Evolutionary conservation across 2,797 vertebrate genomes (phyloP).

Genomic region (Enoplosus armatus): DNA sequence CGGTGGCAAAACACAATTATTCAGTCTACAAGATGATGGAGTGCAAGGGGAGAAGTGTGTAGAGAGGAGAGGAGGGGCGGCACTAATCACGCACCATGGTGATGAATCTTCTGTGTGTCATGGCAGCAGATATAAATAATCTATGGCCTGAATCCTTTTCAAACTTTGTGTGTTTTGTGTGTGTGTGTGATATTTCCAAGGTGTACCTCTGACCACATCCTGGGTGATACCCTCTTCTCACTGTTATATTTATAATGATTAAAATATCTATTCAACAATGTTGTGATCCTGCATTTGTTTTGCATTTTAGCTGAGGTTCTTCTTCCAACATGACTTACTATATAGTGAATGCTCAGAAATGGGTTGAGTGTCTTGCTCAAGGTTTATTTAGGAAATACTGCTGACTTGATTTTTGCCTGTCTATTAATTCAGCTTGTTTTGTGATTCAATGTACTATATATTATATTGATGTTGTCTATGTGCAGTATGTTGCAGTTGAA

Average conservation of each 20-base stretch:
- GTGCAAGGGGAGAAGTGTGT: slow-evolving; percentile 53
- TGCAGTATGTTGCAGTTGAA: neutral
- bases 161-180: slow-evolving; percentile 26
- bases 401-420: neutral
- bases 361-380: neutral
- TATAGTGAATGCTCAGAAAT: neutral
- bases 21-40: slow-evolving; percentile 72
- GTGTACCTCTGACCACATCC: neutral
- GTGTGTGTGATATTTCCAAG: slow-evolving; percentile 21
- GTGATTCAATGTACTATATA: neutral
- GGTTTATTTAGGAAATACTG: neutral
- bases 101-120: slow-evolving; percentile 71
- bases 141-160: slow-evolving; percentile 41
- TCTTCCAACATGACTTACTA: neutral
- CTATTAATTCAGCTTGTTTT: neutral
- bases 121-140: slow-evolving; percentile 67
- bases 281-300: neutral
- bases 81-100: slow-evolving; percentile 65
- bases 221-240: neutral
- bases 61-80: slow-evolving; percentile 49
- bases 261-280: neutral
- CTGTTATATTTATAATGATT: neutral
- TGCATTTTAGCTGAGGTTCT: neutral
- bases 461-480: neutral
- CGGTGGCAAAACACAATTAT: slow-evolving; percentile 75